Conservation (phyloP, 2,113 vertebrate species). For the Andinoacara biseriatus region DNA sequence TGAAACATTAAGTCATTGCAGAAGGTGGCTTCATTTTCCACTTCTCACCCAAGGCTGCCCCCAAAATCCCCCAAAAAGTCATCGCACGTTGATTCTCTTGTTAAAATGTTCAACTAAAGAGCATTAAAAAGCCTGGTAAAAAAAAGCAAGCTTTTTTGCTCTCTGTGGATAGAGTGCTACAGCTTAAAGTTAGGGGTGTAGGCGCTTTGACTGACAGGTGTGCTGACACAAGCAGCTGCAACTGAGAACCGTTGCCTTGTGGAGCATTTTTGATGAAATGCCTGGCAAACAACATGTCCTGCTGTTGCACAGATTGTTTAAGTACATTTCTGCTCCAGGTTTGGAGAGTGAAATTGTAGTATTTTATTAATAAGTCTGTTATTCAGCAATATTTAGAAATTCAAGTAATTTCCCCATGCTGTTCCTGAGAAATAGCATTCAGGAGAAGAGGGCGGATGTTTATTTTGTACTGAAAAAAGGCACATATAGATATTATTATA, state of each 20-base stretch:
- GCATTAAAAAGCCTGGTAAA: background rate
- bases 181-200: background rate
- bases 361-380: background rate
- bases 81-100: background rate
- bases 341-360: background rate
- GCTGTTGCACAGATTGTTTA: background rate
- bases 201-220: background rate
- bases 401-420: background rate
- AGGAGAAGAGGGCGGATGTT: background rate
- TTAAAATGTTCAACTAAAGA: background rate
- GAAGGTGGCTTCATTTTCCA: background rate
- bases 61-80: background rate
- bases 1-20: background rate
- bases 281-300: background rate
- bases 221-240: conserved; percentile 1
- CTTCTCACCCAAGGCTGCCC: background rate
- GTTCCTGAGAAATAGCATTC: background rate
- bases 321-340: background rate
- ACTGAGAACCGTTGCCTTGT: background rate
- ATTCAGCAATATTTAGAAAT: background rate
- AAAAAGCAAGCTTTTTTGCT: background rate
- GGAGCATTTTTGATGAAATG: background rate
- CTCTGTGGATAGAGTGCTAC: background rate
- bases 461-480: background rate
- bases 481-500: background rate